A percentile compares a stretch with the other conserved stretches of the same genome.
Evolutionary conservation across 2,797 vertebrate genomes (phyloP).

Genomic region (Choloepus didactylus): DNA sequence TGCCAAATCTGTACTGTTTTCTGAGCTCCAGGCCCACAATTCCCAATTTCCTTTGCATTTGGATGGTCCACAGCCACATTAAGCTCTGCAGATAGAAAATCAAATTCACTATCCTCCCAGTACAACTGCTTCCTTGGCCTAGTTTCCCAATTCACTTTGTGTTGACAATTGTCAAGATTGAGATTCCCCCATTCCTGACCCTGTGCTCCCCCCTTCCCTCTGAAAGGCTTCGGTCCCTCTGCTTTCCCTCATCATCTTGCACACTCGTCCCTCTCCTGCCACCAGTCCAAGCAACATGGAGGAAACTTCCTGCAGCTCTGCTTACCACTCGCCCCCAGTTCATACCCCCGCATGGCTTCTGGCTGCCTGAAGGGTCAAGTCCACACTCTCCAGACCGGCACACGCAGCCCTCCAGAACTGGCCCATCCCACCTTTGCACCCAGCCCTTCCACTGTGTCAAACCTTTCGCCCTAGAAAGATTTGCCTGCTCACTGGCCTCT

Average conservation of each 20-base stretch:
- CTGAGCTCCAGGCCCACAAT: not conserved
- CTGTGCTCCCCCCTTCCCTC: not conserved
- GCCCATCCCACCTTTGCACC: too few species aligned
- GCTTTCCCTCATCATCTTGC: not conserved
- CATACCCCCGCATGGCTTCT: not conserved
- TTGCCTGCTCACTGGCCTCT: not conserved
- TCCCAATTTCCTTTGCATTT: not conserved
- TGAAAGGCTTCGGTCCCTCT: not conserved
- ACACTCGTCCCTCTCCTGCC: not conserved
- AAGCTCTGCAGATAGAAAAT: not conserved
- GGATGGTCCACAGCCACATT: not conserved
- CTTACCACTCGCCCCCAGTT: too few species aligned
- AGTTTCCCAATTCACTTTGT: not conserved
- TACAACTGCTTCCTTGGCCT: not conserved
- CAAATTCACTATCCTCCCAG: not conserved
- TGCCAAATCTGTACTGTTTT: not conserved
- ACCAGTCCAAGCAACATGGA: not conserved
- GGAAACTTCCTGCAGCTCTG: not conserved
- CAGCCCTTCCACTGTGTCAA: not conserved
- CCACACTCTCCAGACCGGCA: not conserved
- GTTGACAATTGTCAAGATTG: not conserved
- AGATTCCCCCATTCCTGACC: not conserved
- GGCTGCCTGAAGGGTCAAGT: not conserved
- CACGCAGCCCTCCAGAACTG: rapidly evolving
- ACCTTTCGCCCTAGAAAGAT: not conserved